These are phyloP conservation scores for Probaryconus sp. DNA, from an alignment of 1,140 invertebrate genomes.

Conservation along the genomic window DNA sequence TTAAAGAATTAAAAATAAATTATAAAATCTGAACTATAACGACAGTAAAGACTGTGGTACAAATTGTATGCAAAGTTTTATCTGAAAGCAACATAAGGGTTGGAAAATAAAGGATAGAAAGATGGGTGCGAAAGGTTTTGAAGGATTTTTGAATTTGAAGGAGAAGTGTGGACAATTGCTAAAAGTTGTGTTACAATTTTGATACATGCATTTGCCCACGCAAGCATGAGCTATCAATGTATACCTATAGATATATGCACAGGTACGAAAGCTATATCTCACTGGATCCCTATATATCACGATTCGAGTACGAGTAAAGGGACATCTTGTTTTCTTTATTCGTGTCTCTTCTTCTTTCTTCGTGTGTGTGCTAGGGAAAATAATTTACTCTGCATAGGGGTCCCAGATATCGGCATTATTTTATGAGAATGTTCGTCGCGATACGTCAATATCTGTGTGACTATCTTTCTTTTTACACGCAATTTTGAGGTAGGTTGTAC, in stretches of 20 bases:
- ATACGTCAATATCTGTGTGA: conserved; percentile 32
- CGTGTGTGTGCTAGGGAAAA: conserved; percentile 47
- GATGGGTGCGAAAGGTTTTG: too few relatives aligned
- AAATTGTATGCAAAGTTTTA: too few relatives aligned
- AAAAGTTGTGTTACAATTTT: conserved; percentile 43
- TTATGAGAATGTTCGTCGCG: conserved; percentile 29
- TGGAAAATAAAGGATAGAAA: too few relatives aligned
- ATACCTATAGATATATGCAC: conserved; percentile 43
- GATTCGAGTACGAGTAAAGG: conserved; percentile 41
- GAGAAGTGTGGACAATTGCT: conserved; percentile 30
- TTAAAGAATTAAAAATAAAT: too few relatives aligned
- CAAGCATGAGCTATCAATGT: conserved; percentile 51
- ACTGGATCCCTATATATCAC: conserved; percentile 51
- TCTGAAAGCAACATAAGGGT: too few relatives aligned
- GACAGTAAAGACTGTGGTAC: too few relatives aligned
- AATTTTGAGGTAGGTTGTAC: too few relatives aligned
- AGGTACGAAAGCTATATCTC: conserved; percentile 37
- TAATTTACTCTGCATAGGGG: conserved; percentile 53
- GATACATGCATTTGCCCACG: conserved; percentile 53
- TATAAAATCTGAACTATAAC: too few relatives aligned
- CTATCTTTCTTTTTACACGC: too few relatives aligned
- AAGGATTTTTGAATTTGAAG: conserved; percentile 6
- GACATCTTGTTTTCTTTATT: conserved; percentile 32
- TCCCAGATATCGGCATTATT: conserved; percentile 27
- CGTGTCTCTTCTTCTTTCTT: conserved; percentile 12